Base-by-base conservation (phyloP, 2,797 vertebrate genomes). In the Allobates femoralis region DNA sequence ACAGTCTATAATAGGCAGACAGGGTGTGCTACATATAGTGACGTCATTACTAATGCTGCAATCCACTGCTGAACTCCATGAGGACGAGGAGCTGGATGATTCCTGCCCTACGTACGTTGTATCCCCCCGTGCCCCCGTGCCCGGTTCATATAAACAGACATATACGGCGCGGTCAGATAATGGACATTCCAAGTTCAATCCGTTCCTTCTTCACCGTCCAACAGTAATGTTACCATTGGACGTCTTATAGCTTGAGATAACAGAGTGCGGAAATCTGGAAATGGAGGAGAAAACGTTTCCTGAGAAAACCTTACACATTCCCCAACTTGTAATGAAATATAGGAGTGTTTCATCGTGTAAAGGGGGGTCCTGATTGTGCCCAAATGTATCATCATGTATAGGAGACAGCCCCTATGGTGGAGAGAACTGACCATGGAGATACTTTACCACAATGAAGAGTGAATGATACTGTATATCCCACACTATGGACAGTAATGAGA, bases 201-300 rank as follows among this genome's bases (percentile, higher is more conserved):
- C 3, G 8, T 14, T 74, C 37, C 56, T 11, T 46, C n/a, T 34
- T 46, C 85, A 58, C 60, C 32, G 62, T 86, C 86, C 83, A 67
- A 11, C 60, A 46, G 78, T 71, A 87, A 84, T 77, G 21, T 62
- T 88, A 55, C 51, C 71, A 85, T 18, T 19, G 46, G 21, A 88
- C 89, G 21, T 4, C 51, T 58, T 6, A 0, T 19, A 7, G 51
- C 8, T 21, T 62, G 41, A 16, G 67, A 85, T 58, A 85, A 85
- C 55, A 85, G 18, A 21, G 5, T 18, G 50, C 12, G 18, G 64
- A 50, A 67, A 78, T 84, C n/a, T 66, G 58, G 32, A n/a, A 11
- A 14, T 8, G 37, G 69, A 46, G 46, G 21, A n/a, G 37, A 81
- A 28, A 30, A 19, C 3, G 64, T 37, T 56, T 56, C 51, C 80